These are phyloP conservation scores for Heliothis virescens DNA, from an alignment of 1,140 invertebrate genomes.

Conservation along the genomic window DNA sequence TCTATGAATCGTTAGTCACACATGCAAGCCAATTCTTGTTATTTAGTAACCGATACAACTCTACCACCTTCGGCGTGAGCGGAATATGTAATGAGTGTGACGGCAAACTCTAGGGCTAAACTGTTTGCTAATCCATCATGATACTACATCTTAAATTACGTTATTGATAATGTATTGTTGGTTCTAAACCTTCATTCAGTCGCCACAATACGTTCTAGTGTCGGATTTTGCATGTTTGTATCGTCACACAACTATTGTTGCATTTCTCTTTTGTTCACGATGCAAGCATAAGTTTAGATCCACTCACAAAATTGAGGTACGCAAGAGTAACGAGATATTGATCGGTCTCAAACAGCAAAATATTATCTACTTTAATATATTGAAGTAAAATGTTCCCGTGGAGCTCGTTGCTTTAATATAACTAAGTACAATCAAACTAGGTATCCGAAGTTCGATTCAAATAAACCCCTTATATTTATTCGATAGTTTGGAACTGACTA, in stretches of 20 bases:
- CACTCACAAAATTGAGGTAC: neutral
- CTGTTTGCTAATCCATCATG: conserved; percentile 8
- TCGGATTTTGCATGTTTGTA: neutral
- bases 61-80: conserved; percentile 40
- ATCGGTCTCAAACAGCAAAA: neutral
- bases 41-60: conserved; percentile 47
- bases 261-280: neutral
- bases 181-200: neutral
- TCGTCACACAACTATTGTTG: neutral
- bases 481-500: conserved; percentile 18
- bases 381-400: neutral
- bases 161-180: neutral
- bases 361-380: neutral
- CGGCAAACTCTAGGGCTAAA: neutral
- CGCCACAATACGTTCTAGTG: no score
- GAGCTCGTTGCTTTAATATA: neutral
- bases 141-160: neutral
- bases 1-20: conserved; percentile 35
- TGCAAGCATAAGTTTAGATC: neutral
- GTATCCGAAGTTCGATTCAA: conserved; percentile 13
- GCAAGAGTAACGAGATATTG: neutral
- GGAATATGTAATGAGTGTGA: conserved; percentile 17
- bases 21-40: conserved; percentile 42
- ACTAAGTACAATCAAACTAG: conserved; percentile 7
- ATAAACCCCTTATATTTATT: conserved; percentile 33